These are phyloP conservation scores for Ephialtes manifestator DNA, from an alignment of 2,888 invertebrate species.

Conservation along the genomic window DNA sequence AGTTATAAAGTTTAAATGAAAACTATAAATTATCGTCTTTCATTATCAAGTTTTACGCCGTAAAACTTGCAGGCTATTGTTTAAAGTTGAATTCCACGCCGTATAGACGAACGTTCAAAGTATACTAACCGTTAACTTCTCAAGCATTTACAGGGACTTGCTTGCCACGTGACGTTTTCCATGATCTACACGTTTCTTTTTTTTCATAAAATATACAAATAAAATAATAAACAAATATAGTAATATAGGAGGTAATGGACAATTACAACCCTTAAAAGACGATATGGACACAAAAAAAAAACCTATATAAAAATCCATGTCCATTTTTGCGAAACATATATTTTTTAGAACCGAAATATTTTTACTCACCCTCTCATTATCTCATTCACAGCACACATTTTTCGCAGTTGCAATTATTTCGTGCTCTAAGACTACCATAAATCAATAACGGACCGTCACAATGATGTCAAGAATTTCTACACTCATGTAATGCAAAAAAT, in stretches of 20 bases:
- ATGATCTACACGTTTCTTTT: not conserved
- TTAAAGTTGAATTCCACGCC: not conserved
- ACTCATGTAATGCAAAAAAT: no score
- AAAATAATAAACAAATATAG: no score
- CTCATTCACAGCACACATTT: no score
- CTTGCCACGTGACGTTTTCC: not conserved
- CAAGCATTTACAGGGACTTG: not conserved
- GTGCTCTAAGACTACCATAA: no score
- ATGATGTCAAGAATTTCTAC: no score
- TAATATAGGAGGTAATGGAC: not conserved
- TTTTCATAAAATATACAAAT: no score
- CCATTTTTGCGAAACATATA: no score
- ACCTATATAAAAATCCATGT: not conserved
- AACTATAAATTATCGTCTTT: not conserved
- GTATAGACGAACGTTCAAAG: not conserved
- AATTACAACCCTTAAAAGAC: not conserved
- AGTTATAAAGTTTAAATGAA: not conserved
- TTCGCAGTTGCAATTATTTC: no score
- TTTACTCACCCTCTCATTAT: no score
- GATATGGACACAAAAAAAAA: not conserved
- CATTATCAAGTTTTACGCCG: not conserved
- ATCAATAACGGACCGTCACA: no score
- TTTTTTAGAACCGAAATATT: no score
- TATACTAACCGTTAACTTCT: not conserved
- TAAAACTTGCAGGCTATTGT: not conserved